Percentiles rank a stretch among this genome's conserved stretches.
These are phyloP conservation scores for Hemibagrus wyckioides DNA, from an alignment of 2,113 vertebrate species.

Conservation along the genomic window DNA sequence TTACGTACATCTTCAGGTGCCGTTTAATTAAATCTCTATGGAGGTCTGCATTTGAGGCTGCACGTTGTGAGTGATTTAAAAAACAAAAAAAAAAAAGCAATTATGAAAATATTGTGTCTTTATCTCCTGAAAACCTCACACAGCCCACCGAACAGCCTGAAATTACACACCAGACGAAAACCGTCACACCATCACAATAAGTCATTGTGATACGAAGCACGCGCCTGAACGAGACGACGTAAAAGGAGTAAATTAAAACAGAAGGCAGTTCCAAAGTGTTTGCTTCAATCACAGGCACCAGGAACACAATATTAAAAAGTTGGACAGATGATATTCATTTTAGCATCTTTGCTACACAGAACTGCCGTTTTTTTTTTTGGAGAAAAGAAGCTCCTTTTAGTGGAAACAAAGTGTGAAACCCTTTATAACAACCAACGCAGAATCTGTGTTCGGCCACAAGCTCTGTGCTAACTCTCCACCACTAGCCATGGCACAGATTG, in stretches of 20 bases:
- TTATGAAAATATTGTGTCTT: background rate
- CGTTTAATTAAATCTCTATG: background rate
- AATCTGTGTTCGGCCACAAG: background rate
- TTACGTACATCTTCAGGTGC: background rate
- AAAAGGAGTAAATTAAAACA: background rate
- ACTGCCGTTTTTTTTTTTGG: background rate
- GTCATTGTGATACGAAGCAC: no score
- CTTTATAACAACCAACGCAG: constrained; percentile 30
- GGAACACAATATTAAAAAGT: background rate
- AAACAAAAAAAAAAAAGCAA: background rate
- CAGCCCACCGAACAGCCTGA: background rate
- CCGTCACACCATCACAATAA: background rate
- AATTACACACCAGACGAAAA: background rate
- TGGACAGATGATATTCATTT: background rate
- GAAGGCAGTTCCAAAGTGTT: background rate
- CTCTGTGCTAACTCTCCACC: background rate
- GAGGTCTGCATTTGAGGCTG: background rate
- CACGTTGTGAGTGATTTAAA: background rate
- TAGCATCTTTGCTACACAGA: background rate
- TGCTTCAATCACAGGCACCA: background rate
- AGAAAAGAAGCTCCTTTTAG: background rate
- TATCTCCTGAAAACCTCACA: background rate
- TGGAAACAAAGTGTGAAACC: constrained; percentile 10
- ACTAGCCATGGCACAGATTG: background rate
- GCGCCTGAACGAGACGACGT: background rate